phyloP scores from a whole-genome alignment of 2,113 vertebrate species.

The Morone chrysops region DNA sequence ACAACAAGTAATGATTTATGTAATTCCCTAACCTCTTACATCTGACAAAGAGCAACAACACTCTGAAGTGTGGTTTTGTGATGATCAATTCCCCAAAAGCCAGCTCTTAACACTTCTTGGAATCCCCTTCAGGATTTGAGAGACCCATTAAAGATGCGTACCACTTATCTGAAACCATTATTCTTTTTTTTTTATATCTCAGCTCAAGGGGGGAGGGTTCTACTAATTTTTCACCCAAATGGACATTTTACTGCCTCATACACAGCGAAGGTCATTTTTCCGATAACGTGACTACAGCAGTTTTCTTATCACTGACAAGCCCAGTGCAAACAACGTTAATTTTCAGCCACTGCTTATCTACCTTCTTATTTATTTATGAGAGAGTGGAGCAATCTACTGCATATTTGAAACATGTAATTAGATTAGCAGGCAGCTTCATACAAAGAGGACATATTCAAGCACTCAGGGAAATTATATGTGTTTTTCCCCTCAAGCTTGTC shows the following conservation, averaged over 20 bases:
- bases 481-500: slow-evolving; percentile 29
- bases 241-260: slow-evolving; percentile 49
- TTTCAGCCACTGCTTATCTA: slow-evolving; percentile 67
- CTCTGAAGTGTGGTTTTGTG: slow-evolving; percentile 11
- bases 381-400: slow-evolving; percentile 49
- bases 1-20: slow-evolving; percentile 36
- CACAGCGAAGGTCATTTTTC: slow-evolving; percentile 38
- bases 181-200: neutral
- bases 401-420: slow-evolving; percentile 71
- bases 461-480: slow-evolving; percentile 36
- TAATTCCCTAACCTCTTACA: slow-evolving; percentile 4
- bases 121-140: slow-evolving; percentile 21
- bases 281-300: slow-evolving; percentile 15
- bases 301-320: slow-evolving; percentile 55
- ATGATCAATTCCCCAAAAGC: slow-evolving; percentile 16
- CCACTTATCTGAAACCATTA: slow-evolving; percentile 10
- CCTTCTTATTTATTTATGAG: slow-evolving; percentile 68
- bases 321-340: slow-evolving; percentile 62
- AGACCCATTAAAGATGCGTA: neutral
- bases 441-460: slow-evolving; percentile 27
- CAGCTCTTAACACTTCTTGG: slow-evolving; percentile 12
- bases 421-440: slow-evolving; percentile 52
- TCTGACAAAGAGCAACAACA: neutral
- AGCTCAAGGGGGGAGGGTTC: neutral
- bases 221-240: slow-evolving; percentile 30